Conservation (phyloP, 2,888 invertebrate species). For the Oscheius myriophilus region DNA sequence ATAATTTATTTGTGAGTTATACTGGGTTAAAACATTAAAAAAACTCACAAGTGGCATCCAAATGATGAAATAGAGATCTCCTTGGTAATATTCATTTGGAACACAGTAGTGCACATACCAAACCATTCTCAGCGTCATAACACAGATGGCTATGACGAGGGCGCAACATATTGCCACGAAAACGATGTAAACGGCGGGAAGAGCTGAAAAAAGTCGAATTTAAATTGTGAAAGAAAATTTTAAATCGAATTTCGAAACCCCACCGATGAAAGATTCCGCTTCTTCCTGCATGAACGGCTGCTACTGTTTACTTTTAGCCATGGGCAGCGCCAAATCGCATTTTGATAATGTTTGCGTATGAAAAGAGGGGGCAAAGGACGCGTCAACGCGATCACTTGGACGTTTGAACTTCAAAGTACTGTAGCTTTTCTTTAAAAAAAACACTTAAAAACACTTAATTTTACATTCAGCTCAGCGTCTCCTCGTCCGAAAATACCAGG, state of each 20-base stretch:
- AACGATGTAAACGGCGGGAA: slow-evolving; percentile 33
- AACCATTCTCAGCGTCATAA: slow-evolving; percentile 31
- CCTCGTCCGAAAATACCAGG: too few relatives aligned
- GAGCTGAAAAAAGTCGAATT: slow-evolving; percentile 23
- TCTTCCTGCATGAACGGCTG: too few relatives aligned
- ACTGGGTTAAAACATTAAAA: too few relatives aligned
- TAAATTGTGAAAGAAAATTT: neutral
- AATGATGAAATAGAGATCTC: slow-evolving; percentile 34
- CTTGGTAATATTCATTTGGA: slow-evolving; percentile 27
- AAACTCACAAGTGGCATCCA: slow-evolving; percentile 33
- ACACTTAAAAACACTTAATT: neutral
- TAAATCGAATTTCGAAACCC: too few relatives aligned
- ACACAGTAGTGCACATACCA: slow-evolving; percentile 31
- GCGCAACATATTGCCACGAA: slow-evolving; percentile 30
- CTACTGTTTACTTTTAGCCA: too few relatives aligned
- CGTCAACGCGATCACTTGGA: neutral
- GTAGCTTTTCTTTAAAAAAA: neutral
- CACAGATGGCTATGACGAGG: slow-evolving; percentile 23
- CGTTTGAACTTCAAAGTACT: neutral
- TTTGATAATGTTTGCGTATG: slow-evolving; percentile 26
- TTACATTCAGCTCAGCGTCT: too few relatives aligned
- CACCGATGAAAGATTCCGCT: too few relatives aligned
- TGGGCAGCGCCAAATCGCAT: too few relatives aligned
- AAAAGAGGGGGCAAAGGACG: slow-evolving; percentile 23
- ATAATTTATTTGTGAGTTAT: too few relatives aligned